Conservation (phyloP, 2,888 invertebrate genomes). For the Drosophila monieri region DNA sequence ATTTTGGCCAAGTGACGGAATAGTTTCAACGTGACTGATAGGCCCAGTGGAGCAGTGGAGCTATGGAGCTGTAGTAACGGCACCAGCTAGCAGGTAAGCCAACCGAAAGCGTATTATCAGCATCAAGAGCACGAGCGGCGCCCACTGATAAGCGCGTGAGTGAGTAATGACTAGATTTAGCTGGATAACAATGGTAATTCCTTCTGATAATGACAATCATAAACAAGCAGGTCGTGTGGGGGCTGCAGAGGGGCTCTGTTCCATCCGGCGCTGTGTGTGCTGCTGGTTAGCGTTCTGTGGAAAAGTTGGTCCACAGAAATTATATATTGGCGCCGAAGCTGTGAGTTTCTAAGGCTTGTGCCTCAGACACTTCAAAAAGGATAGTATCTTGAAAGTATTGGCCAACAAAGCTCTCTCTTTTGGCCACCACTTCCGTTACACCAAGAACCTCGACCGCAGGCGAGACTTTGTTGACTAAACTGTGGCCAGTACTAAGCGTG, state of each 20-base stretch:
- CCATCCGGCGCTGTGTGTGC: conserved; percentile 15
- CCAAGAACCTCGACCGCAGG: conserved; percentile 30
- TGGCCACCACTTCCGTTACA: conserved; percentile 68
- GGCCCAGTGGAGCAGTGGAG: not conserved
- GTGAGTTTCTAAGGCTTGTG: too few species aligned
- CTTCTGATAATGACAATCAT: conserved; percentile 66
- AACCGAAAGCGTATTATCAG: conserved; percentile 45
- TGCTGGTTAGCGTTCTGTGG: conserved; percentile 21
- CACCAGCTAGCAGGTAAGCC: conserved; percentile 18
- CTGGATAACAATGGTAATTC: conserved; percentile 73
- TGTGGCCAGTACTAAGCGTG: conserved; percentile 8
- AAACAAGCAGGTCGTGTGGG: conserved; percentile 53
- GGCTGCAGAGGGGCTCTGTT: not conserved
- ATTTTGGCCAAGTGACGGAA: conserved; percentile 58
- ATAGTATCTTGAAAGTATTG: too few species aligned
- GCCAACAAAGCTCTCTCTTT: not conserved
- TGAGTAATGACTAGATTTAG: conserved; percentile 72
- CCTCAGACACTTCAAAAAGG: too few species aligned
- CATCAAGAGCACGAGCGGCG: conserved; percentile 33
- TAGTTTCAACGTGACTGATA: conserved; percentile 36
- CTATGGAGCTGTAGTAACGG: not conserved
- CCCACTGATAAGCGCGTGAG: conserved; percentile 26
- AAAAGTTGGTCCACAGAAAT: conserved; percentile 5
- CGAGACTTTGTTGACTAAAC: conserved; percentile 55
- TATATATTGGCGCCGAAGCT: not conserved